Base-by-base conservation (phyloP, 2,888 invertebrate genomes). In the Ametastegia equiseti region DNA sequence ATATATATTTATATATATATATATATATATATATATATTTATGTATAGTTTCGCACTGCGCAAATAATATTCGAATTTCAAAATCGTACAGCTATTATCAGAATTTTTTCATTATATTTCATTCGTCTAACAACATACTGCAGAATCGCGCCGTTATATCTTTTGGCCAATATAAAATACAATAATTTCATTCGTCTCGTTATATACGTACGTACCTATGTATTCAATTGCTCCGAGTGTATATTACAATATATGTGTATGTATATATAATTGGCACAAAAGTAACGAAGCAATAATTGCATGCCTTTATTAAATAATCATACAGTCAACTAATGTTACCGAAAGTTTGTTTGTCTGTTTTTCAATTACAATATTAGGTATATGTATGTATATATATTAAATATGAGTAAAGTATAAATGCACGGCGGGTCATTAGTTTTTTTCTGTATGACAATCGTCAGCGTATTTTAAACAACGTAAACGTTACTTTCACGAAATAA, bases 401-500 rank as follows among this genome's bases (percentile, higher is more conserved):
- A 33, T 36, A 13, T n/a, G n/a, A 45, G 6, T 71, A 71, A 54
- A 54, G 87, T 86, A 88, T 91, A 91, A 91, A 91, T 91, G 91
- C 91, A 90, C 87, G 86, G 89, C 87, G 86, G 89, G 88, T 88
- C 87, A 88, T 88, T 87, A 27, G n/a, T n/a, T n/a, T 75, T 60
- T 39, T 39, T 36, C 86, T 80, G 33, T 80, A 45, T 85, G 91
- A 90, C 89, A 91, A 90, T 90, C 88, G 88, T 89, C 88, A 90
- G 90, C 90, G 91, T 90, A 90, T 90, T 90, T 89, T 88, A 82
- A n/a, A 90, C 54, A 75, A 36, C 54, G 50, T 75, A 75, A 54
- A 75, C 54, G 50, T 75, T 50, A 90, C 84, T 65, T 27, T 80
- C 39, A 82, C 84, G 84, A 80, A 81, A 63, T 73, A 50, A 73